Conservation (phyloP, 2,113 vertebrate species). For the Callospermophilus lateralis region DNA sequence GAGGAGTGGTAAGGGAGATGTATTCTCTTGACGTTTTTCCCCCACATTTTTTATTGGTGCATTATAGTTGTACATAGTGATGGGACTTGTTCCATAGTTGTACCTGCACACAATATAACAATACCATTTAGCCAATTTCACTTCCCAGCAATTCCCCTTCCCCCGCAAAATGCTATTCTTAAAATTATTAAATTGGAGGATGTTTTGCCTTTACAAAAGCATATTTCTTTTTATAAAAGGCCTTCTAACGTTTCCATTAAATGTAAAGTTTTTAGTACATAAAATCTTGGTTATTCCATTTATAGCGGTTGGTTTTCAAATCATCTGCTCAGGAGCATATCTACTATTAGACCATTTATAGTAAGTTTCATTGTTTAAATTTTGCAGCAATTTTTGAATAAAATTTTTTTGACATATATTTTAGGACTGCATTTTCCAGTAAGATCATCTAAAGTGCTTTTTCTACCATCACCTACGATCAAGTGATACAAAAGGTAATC, state of each 20-base stretch:
- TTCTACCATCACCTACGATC: not conserved
- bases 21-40: too few species aligned
- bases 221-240: slow-evolving; percentile 25
- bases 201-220: slow-evolving; percentile 25
- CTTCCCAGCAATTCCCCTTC: not conserved
- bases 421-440: slow-evolving; percentile 51
- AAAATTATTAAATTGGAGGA: not conserved
- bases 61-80: too few species aligned
- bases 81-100: too few species aligned
- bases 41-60: too few species aligned
- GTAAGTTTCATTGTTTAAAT: not conserved
- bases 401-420: not conserved
- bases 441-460: not conserved
- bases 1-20: too few species aligned
- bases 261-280: not conserved
- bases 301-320: not conserved
- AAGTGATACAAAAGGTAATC: slow-evolving; percentile 9
- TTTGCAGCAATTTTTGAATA: not conserved
- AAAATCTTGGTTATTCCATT: not conserved
- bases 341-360: not conserved
- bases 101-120: too few species aligned
- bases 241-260: slow-evolving; percentile 15
- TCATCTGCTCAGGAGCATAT: not conserved
- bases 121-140: too few species aligned
- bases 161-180: not conserved